Evolutionary conservation across 2,797 vertebrate species (phyloP), one percentile per base, ranked within the genome.

Genomic region (Amazona finschi): DNA sequence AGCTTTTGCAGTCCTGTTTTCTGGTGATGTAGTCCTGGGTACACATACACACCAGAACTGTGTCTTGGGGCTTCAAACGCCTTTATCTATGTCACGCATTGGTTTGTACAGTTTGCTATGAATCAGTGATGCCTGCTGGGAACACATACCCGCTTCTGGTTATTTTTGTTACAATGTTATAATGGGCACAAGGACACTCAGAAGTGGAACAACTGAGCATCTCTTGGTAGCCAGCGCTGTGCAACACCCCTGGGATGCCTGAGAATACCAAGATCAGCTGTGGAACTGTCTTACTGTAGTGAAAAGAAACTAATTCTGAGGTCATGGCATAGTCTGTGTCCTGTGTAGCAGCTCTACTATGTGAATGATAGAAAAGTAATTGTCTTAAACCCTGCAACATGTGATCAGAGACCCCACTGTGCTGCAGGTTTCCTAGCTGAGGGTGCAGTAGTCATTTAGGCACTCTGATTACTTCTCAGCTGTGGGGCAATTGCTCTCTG

Each of bases 81-180:
- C 95, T 97, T 97, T 96, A 92, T 95, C 94, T 96, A 24, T 92
- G 94, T 94, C 93, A 91, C 21, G 64, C 87, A 67, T 95, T 94
- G 89, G 94, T 47, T 95, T 92, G 75, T 73, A 47, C 89, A 93
- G 93, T 96, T 96, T 91, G 92, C 89, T 95, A 25, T 94, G 95
- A 96, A 95, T 95, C 93, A 93, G 93, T 91, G 96, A 71, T 96
- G 95, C 96, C 96, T 94, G 91, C 95, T 94, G 96, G 95, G 95
- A 97, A 82, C 89, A 85, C 74, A 64, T 88, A 88, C 87, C 87
- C 65, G 67, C 85, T 95, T 67, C 95, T 90, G 93, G 95, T 94
- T 97, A 97, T 97, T 97, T 97, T 96, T 94, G 93, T 94, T 96
- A 87, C 94, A 86, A 75, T 94, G 95, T 97, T 95, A 96, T 86